Base-by-base conservation (phyloP, 2,888 invertebrate genomes). In the Hyles lineata region DNA sequence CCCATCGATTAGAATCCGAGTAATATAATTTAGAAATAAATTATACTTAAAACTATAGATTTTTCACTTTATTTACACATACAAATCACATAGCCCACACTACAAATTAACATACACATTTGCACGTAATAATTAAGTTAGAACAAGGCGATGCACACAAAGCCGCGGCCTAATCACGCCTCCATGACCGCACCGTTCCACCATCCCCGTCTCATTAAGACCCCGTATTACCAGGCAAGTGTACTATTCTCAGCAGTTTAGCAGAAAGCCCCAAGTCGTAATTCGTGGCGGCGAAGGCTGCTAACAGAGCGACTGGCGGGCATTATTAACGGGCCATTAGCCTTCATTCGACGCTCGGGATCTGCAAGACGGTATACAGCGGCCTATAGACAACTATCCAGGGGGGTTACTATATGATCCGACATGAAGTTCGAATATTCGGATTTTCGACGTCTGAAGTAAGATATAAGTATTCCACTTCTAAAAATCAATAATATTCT, bases 281-380 rank as follows among this genome's bases (percentile, higher is more conserved):
- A 91, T 85, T 92, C 89, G 87, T 86, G 84, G 83, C 85, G 84
- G 83, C 82, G 86, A 83, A 86, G 86, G 86, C 86, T 85, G 89
- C 87, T 89, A 88, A 89, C 88, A 88, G 89, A 88, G 82, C 86
- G 87, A 89, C 89, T 89, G 89, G 87, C 86, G 87, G 82, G 87
- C 89, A 89, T 92, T 92, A 92, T 90, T 89, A 92, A 91, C 92
- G 90, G 88, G 77, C 90, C 92, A 92, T 92, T 92, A 92, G 90
- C 86, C 87, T 85, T 86, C 88, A 85, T 89, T 90, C 91, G 88
- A 85, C 82, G 87, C 86, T 80, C 78, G 81, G 82, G 83, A 86
- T 86, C 87, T 83, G 81, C 80, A 79, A 82, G 82, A 81, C 79
- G 77, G 81, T 76, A 75, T 50, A 67, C 67, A n/a, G 35, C 72